phyloP scores from a whole-genome alignment of 2,888 invertebrate species.

The Drosophila phalerata region DNA sequence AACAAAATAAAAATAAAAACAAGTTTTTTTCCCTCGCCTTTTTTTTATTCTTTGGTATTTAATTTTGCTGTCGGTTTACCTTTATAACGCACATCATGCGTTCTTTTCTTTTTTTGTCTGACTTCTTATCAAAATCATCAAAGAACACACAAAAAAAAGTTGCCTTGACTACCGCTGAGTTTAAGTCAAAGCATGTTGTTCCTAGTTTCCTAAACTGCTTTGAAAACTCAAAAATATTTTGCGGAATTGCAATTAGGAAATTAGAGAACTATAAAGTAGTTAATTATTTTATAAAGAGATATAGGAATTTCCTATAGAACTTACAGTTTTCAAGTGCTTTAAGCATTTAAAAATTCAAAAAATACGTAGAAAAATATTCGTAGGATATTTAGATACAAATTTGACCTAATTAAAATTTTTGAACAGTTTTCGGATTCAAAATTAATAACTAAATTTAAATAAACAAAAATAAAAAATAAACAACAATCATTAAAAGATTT shows the following conservation, averaged over 20 bases:
- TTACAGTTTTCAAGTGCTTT: too few species aligned
- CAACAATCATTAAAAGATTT: too few species aligned
- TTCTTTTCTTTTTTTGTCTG: conserved; percentile 36
- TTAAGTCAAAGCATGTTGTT: conserved; percentile 1
- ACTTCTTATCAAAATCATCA: conserved; percentile 59
- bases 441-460: too few species aligned
- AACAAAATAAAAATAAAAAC: conserved; percentile 22
- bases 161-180: conserved; percentile 32
- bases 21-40: conserved; percentile 24
- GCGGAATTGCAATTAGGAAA: background rate
- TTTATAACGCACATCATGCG: conserved; percentile 52
- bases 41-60: conserved; percentile 34
- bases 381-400: too few species aligned
- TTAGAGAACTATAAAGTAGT: background rate
- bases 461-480: too few species aligned
- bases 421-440: too few species aligned
- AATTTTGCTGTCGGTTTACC: conserved; percentile 41
- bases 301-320: too few species aligned
- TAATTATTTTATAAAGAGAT: background rate
- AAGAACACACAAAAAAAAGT: conserved; percentile 22
- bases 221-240: background rate
- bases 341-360: too few species aligned
- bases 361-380: too few species aligned
- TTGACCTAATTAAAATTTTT: too few species aligned
- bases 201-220: background rate